Percentiles rank a stretch among this genome's conserved stretches.
phyloP scores from a whole-genome alignment of 2,888 invertebrate species.

The Clostera curtula region DNA sequence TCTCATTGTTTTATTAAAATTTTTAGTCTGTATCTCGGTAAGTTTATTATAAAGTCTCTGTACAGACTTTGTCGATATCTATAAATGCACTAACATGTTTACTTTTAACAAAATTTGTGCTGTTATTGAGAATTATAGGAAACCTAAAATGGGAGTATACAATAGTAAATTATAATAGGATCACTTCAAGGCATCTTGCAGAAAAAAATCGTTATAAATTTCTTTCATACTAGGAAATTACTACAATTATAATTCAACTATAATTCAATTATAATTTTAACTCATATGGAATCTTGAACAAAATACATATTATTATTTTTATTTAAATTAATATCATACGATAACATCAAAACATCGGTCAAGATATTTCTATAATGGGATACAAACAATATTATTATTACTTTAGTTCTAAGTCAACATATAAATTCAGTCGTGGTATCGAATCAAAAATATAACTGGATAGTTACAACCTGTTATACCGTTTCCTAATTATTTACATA shows the following conservation, averaged over 20 bases:
- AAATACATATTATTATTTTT: too few species aligned
- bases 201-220: too few species aligned
- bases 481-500: constrained; percentile 65
- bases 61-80: constrained; percentile 46
- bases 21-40: constrained; percentile 53
- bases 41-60: constrained; percentile 44
- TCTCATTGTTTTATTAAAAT: constrained; percentile 58
- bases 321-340: too few species aligned
- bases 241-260: too few species aligned
- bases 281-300: too few species aligned
- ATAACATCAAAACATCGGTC: too few species aligned
- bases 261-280: too few species aligned
- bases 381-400: neutral
- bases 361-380: too few species aligned
- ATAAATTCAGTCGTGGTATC: constrained; percentile 35
- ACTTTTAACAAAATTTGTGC: constrained; percentile 28
- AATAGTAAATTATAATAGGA: too few species aligned
- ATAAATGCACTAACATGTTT: constrained; percentile 37
- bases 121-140: constrained; percentile 7
- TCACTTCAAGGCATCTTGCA: too few species aligned
- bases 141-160: too few species aligned
- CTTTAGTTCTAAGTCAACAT: constrained; percentile 5
- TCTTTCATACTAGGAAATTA: too few species aligned
- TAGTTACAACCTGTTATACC: constrained; percentile 56
- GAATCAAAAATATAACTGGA: constrained; percentile 30